Percentiles rank a stretch among this genome's conserved stretches.
These are phyloP conservation scores for Sandelia bainsii DNA, from an alignment of 2,797 vertebrate species.

Conservation along the genomic window DNA sequence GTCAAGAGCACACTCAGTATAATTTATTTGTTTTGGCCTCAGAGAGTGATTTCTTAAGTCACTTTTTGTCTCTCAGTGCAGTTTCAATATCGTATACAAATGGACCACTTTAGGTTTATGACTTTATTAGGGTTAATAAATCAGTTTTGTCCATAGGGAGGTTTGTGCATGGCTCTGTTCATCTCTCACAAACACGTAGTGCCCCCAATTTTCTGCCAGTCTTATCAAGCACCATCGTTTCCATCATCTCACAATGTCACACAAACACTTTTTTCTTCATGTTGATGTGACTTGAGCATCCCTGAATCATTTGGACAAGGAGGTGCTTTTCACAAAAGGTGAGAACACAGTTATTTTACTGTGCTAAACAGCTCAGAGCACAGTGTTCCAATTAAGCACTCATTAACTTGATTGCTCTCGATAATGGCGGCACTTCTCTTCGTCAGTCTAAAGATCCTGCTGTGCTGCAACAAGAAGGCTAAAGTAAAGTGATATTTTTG, in stretches of 20 bases:
- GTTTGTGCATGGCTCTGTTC: constrained; percentile 1
- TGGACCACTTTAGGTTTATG: background rate
- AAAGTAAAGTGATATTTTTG: constrained; percentile 46
- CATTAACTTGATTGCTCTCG: constrained; percentile 68
- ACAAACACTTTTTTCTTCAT: background rate
- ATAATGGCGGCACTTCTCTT: constrained; percentile 63
- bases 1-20: constrained; percentile 7
- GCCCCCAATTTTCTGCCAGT: background rate
- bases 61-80: constrained; percentile 7
- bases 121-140: constrained; percentile 7
- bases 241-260: constrained; percentile 19
- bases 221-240: background rate
- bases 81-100: background rate
- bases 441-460: constrained; percentile 45
- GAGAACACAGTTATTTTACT: constrained; percentile 44
- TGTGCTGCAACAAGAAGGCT: constrained; percentile 35
- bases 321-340: constrained; percentile 38
- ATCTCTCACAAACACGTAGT: background rate
- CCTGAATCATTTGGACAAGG: constrained; percentile 25
- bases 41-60: background rate
- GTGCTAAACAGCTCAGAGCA: constrained; percentile 55
- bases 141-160: background rate
- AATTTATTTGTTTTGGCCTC: constrained; percentile 9
- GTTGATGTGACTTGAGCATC: constrained; percentile 13
- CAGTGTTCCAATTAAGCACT: constrained; percentile 67